Percentiles rank a stretch among this genome's conserved stretches.
phyloP scores from a whole-genome alignment of 2,888 invertebrate genomes.

The Cataglyphis albicans region DNA sequence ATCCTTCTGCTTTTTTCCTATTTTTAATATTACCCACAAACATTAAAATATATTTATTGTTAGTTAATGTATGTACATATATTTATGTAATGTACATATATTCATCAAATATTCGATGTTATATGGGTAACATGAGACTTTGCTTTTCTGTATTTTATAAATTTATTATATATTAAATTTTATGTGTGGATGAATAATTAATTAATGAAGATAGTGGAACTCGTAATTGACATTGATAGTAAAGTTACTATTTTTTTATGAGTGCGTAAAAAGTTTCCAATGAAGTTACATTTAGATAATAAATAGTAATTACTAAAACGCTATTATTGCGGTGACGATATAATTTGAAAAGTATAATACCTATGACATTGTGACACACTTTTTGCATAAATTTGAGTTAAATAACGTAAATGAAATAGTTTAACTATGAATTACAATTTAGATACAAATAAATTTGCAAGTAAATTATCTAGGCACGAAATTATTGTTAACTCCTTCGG shows the following conservation, averaged over 20 bases:
- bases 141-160: slow-evolving; percentile 5
- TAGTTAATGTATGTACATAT: no score
- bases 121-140: not conserved
- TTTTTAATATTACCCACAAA: slow-evolving; percentile 4
- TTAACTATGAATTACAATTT: not conserved
- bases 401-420: not conserved
- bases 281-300: not conserved
- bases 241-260: not conserved
- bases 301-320: not conserved
- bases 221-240: not conserved
- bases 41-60: no score
- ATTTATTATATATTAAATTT: slow-evolving; percentile 20
- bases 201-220: not conserved
- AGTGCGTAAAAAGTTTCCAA: not conserved
- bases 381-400: not conserved
- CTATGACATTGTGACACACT: not conserved
- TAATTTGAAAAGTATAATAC: not conserved
- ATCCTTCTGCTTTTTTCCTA: slow-evolving; percentile 6
- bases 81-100: no score
- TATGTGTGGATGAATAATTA: not conserved
- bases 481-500: not conserved
- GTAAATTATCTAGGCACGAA: not conserved
- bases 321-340: not conserved
- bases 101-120: no score
- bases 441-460: not conserved